Conservation (phyloP, 1,140 invertebrate genomes). For the Bombus haemorrhoidalis region DNA sequence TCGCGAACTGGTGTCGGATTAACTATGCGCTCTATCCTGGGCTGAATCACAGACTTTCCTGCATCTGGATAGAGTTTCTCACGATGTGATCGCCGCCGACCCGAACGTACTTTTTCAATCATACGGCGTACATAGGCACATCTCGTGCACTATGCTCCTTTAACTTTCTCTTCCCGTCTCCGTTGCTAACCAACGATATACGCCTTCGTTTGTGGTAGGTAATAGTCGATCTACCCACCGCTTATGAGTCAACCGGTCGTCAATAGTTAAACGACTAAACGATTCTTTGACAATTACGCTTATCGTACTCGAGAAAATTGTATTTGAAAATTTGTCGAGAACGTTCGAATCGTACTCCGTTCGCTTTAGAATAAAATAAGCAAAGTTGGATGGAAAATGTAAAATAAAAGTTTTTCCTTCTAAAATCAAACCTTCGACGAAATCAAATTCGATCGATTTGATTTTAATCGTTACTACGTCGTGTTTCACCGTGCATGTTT, state of each 20-base stretch:
- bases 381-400: no score
- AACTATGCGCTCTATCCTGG: background rate
- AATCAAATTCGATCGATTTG: background rate
- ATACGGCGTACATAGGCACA: background rate
- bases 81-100: background rate
- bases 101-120: background rate
- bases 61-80: conserved; percentile 13
- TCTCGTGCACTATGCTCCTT: conserved; percentile 27
- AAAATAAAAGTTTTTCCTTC: no score
- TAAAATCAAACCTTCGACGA: no score
- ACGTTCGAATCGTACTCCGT: no score
- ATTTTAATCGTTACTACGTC: background rate
- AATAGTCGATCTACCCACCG: conserved; percentile 62
- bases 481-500: no score
- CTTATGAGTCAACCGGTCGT: conserved; percentile 64
- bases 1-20: conserved; percentile 3
- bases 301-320: no score
- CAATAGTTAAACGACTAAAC: no score
- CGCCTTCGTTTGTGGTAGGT: conserved; percentile 53
- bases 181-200: conserved; percentile 70
- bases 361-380: no score
- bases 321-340: no score
- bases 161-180: conserved; percentile 78
- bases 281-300: no score
- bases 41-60: background rate